Evolutionary conservation across 2,113 vertebrate genomes (phyloP), one percentile per base, ranked within the genome.

Genomic region (Struthidea cinerea): DNA sequence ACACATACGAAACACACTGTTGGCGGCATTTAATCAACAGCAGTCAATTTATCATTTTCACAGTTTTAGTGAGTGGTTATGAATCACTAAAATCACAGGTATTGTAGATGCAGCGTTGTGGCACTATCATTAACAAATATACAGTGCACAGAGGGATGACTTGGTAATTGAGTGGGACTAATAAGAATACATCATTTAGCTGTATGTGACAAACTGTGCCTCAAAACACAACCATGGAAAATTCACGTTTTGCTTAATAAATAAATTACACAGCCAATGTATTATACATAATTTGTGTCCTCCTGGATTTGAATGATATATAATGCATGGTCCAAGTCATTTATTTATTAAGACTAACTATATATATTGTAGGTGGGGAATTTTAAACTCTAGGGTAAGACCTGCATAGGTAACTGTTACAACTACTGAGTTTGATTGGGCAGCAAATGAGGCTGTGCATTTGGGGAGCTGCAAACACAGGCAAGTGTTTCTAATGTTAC

Each of bases 211-310:
- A 98, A 98, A 98, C 97, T 97, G 98, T 82, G 97, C 97, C 97
- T 98, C 97, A 97, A 97, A 98, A 98, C 97, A 97, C 97, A 95
- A 98, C 98, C 98, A 98, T 97, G 98, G 98, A 98, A 98, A 98
- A 98, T 98, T 98, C 99, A 98, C 98, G 97, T 98, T 99, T 99
- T 99, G 98, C 98, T 98, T 99, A 98, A 99, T 99, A 99, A 99
- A 99, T 99, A 99, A 99, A 99, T 99, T 98, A 99, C 98, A 98
- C 97, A 98, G 98, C 97, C 97, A 95, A 99, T 99, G 98, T 98
- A 98, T 99, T 98, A 99, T 99, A 98, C 98, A 99, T 99, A 97
- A 98, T 98, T 98, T 98, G 98, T 98, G 99, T 98, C 98, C 98
- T 98, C 76, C 92, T 98, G 98, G 98, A 98, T 98, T 99, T 98